Evolutionary conservation across 2,888 invertebrate genomes (phyloP).

Genomic region (Himalopsyche kuldschensis): DNA sequence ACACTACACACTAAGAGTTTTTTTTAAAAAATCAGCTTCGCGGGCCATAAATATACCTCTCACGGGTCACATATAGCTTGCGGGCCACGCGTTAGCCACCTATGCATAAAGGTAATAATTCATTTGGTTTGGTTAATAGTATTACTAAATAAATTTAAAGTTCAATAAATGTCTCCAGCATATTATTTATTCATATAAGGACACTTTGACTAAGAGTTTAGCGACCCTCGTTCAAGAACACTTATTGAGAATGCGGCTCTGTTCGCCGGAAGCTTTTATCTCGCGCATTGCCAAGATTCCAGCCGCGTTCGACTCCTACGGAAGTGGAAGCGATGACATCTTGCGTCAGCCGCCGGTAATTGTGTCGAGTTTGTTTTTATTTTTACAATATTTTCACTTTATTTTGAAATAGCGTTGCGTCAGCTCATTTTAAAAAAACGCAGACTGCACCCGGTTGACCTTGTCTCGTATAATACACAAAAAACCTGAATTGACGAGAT

Average conservation of each 20-base stretch:
- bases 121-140: too few species aligned
- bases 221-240: not conserved
- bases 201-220: too few species aligned
- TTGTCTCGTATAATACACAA: not conserved
- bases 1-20: too few species aligned
- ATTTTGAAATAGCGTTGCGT: not conserved
- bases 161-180: too few species aligned
- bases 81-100: too few species aligned
- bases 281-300: not conserved
- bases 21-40: too few species aligned
- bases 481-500: too few species aligned
- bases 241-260: not conserved
- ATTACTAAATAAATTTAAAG: too few species aligned
- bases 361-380: not conserved
- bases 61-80: too few species aligned
- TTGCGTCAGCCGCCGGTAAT: conserved; percentile 3
- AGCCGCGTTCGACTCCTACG: not conserved
- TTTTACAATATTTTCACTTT: not conserved
- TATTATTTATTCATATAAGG: too few species aligned
- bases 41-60: too few species aligned
- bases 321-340: conserved; percentile 11
- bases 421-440: not conserved
- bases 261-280: not conserved
- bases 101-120: too few species aligned
- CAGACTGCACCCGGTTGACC: not conserved